A percentile compares a stretch with the other conserved stretches of the same genome.
phyloP scores from a whole-genome alignment of 2,888 invertebrate species.

The Sicus ferrugineus region DNA sequence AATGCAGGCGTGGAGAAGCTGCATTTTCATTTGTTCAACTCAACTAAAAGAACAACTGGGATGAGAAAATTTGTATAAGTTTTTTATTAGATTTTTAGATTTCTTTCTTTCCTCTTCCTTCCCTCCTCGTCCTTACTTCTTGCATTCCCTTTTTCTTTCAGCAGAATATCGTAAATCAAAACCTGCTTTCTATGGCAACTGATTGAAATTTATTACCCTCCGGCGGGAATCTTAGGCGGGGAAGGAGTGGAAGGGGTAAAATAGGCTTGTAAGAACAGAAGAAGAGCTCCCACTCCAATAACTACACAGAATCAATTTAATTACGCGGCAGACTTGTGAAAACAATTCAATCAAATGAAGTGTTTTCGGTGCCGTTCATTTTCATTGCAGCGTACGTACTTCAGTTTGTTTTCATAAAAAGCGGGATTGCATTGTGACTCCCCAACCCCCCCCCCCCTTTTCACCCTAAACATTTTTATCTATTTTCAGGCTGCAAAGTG shows the following conservation, averaged over 20 bases:
- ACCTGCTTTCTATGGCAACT: conserved; percentile 14
- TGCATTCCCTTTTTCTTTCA: background rate
- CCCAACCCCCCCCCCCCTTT: too few relatives aligned
- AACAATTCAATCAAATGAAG: conserved; percentile 25
- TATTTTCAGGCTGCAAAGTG: background rate
- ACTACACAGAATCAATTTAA: background rate
- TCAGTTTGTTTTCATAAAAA: too few relatives aligned
- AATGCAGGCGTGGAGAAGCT: conserved; percentile 21
- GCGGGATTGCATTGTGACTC: too few relatives aligned
- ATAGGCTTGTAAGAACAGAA: background rate
- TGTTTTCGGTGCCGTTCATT: conserved; percentile 19
- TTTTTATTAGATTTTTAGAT: too few relatives aligned
- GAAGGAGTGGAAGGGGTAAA: too few relatives aligned
- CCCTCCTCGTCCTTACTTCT: too few relatives aligned
- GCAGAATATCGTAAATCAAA: conserved; percentile 21
- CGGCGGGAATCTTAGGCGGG: background rate
- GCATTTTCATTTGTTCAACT: too few relatives aligned
- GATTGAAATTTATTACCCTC: conserved; percentile 26
- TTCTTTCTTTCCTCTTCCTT: too few relatives aligned
- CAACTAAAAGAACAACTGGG: too few relatives aligned
- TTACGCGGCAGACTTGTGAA: conserved; percentile 24
- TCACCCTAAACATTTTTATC: background rate
- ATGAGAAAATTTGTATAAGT: too few relatives aligned
- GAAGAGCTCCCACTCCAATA: background rate
- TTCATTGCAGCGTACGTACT: too few relatives aligned